These are phyloP conservation scores for Rhinolophus sinicus DNA, from an alignment of 2,113 vertebrate species.

Conservation along the genomic window DNA sequence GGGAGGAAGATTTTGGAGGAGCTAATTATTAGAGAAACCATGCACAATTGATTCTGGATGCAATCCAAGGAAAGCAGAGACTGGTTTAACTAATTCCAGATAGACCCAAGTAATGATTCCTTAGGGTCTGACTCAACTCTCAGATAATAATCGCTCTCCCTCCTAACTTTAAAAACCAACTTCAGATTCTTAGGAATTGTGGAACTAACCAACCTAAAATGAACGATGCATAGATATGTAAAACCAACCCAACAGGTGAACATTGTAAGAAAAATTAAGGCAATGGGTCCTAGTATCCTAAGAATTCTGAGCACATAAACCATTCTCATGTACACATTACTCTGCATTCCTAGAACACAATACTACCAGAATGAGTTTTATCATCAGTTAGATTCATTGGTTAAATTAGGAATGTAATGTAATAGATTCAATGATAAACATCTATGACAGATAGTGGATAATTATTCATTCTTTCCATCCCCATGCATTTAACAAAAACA, in stretches of 20 bases:
- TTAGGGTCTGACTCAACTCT: constrained; percentile 19
- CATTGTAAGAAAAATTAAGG: constrained; percentile 5
- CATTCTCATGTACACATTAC: not conserved
- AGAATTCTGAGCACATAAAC: constrained; percentile 13
- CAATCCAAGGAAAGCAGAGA: constrained; percentile 26
- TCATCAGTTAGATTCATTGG: not conserved
- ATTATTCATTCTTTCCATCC: not conserved
- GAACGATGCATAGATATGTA: not conserved
- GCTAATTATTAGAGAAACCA: not conserved
- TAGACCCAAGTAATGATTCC: constrained; percentile 1
- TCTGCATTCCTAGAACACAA: not conserved
- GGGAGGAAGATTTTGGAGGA: not conserved
- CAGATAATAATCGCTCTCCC: constrained; percentile 33
- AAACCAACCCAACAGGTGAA: not conserved
- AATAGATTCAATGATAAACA: not conserved
- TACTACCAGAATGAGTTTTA: not conserved
- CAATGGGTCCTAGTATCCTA: not conserved
- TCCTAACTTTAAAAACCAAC: not conserved
- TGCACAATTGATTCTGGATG: constrained; percentile 40
- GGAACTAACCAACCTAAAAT: not conserved
- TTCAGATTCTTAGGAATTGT: not conserved
- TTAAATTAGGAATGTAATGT: not conserved
- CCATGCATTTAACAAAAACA: not conserved
- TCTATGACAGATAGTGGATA: not conserved
- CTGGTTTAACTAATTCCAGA: constrained; percentile 56